phyloP scores from a whole-genome alignment of 2,797 vertebrate species.

The Phoeniculus purpureus region DNA sequence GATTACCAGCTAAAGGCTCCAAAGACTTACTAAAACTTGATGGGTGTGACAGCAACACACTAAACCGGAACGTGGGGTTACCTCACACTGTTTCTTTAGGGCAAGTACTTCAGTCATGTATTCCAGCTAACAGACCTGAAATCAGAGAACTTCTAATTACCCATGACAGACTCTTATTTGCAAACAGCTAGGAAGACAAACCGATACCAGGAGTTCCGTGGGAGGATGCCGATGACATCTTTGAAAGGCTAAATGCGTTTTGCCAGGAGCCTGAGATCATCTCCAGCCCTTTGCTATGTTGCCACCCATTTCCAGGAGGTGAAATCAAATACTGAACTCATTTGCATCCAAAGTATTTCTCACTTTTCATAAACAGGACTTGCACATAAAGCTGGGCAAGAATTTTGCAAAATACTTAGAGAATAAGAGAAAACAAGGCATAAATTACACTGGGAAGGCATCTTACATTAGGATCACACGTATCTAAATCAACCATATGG shows the following conservation, averaged over 20 bases:
- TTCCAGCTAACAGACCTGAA: slow-evolving; percentile 12
- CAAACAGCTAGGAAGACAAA: slow-evolving; percentile 1
- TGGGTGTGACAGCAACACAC: neutral
- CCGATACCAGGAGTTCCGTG: neutral
- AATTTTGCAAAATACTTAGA: neutral
- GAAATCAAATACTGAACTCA: neutral
- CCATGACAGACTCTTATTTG: slow-evolving; percentile 34
- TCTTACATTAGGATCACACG: neutral
- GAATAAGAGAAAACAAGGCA: neutral
- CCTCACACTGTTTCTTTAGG: slow-evolving; percentile 31
- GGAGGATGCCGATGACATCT: slow-evolving; percentile 44
- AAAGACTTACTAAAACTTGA: neutral
- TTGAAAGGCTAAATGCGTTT: neutral
- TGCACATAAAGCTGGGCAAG: neutral
- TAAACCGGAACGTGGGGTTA: neutral
- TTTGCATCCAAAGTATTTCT: slow-evolving; percentile 10
- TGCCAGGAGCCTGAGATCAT: slow-evolving; percentile 16
- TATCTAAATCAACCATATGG: fast-evolving
- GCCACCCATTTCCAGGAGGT: neutral
- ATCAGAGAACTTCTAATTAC: slow-evolving; percentile 23
- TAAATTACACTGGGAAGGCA: neutral
- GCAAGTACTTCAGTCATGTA: neutral
- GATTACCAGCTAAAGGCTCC: neutral
- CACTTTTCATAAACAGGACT: neutral
- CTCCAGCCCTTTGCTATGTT: neutral